These are phyloP conservation scores for Steatocranus sp. DNA, from an alignment of 2,797 vertebrate genomes.

Conservation along the genomic window DNA sequence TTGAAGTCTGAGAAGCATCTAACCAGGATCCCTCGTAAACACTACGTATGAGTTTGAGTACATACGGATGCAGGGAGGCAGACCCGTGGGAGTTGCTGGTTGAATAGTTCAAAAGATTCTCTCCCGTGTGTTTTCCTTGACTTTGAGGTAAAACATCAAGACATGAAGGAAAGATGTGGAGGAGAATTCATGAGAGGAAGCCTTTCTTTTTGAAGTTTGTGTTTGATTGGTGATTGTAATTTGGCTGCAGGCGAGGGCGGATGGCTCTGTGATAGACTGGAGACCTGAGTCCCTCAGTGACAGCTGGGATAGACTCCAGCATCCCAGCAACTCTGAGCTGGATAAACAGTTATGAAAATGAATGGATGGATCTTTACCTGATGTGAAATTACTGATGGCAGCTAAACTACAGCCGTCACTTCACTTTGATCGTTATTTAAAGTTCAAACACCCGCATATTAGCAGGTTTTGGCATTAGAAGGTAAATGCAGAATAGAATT, in stretches of 20 bases:
- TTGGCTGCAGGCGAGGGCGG: not conserved
- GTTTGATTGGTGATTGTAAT: not conserved
- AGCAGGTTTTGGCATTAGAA: fast-evolving
- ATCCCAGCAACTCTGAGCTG: not conserved
- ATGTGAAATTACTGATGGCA: not conserved
- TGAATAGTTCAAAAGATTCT: not conserved
- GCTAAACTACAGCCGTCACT: not conserved
- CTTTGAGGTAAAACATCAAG: not conserved
- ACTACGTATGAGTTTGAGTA: not conserved
- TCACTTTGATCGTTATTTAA: not conserved
- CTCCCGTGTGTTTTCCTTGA: not conserved
- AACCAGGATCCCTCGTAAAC: not conserved
- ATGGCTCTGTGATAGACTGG: not conserved
- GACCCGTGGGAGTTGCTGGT: not conserved
- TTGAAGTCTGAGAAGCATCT: not conserved
- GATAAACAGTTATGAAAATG: fast-evolving
- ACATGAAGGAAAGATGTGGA: not conserved
- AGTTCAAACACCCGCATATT: not conserved
- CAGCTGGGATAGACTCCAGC: not conserved
- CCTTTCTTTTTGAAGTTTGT: not conserved
- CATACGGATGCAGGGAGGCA: not conserved
- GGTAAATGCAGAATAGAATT: not conserved
- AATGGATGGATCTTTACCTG: not conserved
- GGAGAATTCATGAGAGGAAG: not conserved
- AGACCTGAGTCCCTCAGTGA: not conserved